These are phyloP conservation scores for Dicranocentrus wangi DNA, from an alignment of 2,888 invertebrate genomes.

Conservation along the genomic window DNA sequence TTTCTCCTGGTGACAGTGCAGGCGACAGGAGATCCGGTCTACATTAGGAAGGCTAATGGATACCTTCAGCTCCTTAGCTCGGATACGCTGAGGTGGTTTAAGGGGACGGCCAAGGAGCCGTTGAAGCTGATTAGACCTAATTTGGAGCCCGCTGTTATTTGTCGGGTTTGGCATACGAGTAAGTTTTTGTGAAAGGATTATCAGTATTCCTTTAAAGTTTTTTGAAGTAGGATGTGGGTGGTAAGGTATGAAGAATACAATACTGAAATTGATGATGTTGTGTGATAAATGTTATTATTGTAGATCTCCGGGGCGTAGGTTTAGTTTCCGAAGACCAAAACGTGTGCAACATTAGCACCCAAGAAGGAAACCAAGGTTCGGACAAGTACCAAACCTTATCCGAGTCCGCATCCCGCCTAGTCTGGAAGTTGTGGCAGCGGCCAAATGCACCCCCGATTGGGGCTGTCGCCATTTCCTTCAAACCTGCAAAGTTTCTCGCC, in stretches of 20 bases:
- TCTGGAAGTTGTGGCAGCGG: conserved; percentile 85
- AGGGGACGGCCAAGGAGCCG: conserved; percentile 41
- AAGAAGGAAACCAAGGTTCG: conserved; percentile 67
- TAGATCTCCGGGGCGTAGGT: conserved; percentile 66
- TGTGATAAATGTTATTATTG: background rate
- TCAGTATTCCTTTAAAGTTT: no score
- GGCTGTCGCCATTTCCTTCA: conserved; percentile 77
- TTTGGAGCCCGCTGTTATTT: conserved; percentile 78
- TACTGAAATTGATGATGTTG: background rate
- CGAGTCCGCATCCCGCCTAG: conserved; percentile 80
- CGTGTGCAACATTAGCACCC: conserved; percentile 67
- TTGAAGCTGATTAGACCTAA: conserved; percentile 46
- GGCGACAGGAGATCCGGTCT: conserved; percentile 47
- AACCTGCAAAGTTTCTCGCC: conserved; percentile 69
- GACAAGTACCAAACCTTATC: conserved; percentile 71
- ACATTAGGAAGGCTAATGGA: conserved; percentile 49
- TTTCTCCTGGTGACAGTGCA: conserved; percentile 41
- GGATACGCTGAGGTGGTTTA: conserved; percentile 47
- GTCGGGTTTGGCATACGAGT: conserved; percentile 73
- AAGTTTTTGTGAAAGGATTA: conserved; percentile 40
- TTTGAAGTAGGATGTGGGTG: no score
- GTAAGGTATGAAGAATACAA: no score
- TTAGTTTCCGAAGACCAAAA: conserved; percentile 59
- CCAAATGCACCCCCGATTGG: conserved; percentile 81
- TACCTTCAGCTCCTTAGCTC: conserved; percentile 50